Conservation (phyloP, 2,113 vertebrate genomes). For the Bambusicola thoracicus region DNA sequence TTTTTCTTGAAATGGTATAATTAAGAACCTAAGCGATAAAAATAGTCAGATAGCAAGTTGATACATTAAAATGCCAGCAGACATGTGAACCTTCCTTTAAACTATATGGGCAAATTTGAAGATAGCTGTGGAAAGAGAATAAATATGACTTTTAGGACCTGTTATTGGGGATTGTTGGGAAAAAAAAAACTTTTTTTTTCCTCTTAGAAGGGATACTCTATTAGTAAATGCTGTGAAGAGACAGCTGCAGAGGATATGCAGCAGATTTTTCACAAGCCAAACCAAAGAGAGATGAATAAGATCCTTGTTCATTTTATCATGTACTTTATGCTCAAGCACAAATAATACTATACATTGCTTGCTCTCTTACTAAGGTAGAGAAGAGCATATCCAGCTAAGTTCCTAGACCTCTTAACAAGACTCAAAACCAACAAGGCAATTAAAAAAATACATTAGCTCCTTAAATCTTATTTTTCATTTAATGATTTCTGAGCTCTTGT, state of each 20-base stretch:
- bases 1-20: neutral
- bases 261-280: neutral
- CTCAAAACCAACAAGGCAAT: neutral
- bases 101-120: neutral
- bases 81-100: neutral
- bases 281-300: neutral
- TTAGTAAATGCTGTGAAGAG: neutral
- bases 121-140: neutral
- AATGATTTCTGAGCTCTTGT: neutral
- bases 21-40: slow-evolving; percentile 25
- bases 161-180: neutral
- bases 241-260: neutral
- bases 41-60: neutral
- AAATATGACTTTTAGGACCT: neutral
- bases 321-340: neutral
- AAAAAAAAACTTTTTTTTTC: neutral
- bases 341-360: neutral
- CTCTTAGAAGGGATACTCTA: accelerated
- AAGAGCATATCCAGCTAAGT: neutral
- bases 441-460: neutral
- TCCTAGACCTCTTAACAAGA: neutral
- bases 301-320: neutral
- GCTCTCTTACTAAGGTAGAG: neutral
- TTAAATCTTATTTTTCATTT: no score
- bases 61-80: neutral